A percentile compares a stretch with the other conserved stretches of the same genome.
phyloP scores from a whole-genome alignment of 2,888 invertebrate genomes.

The Zygothrica quintamaculata region DNA sequence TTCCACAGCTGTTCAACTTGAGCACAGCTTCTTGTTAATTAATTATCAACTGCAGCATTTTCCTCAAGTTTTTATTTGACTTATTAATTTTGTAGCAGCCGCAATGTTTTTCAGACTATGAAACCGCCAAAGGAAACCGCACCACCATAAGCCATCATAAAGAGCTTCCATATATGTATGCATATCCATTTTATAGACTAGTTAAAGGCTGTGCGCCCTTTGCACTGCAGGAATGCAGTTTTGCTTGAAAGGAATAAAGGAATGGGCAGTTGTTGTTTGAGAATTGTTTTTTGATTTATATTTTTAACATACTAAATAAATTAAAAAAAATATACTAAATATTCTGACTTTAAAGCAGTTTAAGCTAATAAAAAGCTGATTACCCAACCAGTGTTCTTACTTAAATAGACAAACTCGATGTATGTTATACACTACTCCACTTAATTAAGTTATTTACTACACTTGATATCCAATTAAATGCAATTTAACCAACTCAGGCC shows the following conservation, averaged over 20 bases:
- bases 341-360: too few species aligned
- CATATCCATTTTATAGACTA: slow-evolving; percentile 21
- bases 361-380: too few species aligned
- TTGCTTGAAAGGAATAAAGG: background rate
- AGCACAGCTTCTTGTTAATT: slow-evolving; percentile 36
- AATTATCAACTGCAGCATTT: slow-evolving; percentile 31
- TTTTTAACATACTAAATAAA: too few species aligned
- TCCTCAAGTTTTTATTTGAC: slow-evolving; percentile 37
- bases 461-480: slow-evolving; percentile 39
- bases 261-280: background rate
- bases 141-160: slow-evolving; percentile 10
- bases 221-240: background rate
- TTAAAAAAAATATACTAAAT: too few species aligned
- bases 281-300: too few species aligned
- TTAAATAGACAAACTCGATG: background rate
- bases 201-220: slow-evolving; percentile 19
- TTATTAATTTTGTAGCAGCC: slow-evolving; percentile 48
- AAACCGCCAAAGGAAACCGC: slow-evolving; percentile 15
- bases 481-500: slow-evolving; percentile 24
- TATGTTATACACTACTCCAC: background rate
- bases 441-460: slow-evolving; percentile 38
- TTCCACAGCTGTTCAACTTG: background rate
- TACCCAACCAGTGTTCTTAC: too few species aligned
- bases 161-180: slow-evolving; percentile 25
- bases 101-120: slow-evolving; percentile 33